Evolutionary conservation across 2,113 vertebrate genomes (phyloP).

Genomic region (Siniperca chuatsi): DNA sequence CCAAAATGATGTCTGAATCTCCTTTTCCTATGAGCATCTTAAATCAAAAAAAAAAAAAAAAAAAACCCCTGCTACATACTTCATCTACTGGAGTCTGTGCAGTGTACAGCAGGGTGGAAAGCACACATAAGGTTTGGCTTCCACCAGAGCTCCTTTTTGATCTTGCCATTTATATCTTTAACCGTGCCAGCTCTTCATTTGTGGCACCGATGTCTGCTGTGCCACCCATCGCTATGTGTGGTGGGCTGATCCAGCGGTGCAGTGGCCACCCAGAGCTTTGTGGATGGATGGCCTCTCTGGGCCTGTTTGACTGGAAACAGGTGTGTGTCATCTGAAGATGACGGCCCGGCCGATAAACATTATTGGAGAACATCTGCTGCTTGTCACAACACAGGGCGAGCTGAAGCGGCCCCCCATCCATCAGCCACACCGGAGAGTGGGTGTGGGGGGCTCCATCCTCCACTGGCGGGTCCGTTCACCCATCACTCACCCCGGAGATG

Average conservation of each 20-base stretch:
- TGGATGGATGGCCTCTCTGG: slow-evolving; percentile 79
- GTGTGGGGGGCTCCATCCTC: slow-evolving; percentile 54
- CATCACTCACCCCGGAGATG: slow-evolving; percentile 78
- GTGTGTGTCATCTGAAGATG: slow-evolving; percentile 85
- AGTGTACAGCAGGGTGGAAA: not conserved
- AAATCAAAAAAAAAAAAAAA: not conserved
- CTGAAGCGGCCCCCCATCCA: slow-evolving; percentile 75
- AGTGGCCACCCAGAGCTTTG: slow-evolving; percentile 78
- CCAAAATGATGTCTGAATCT: slow-evolving; percentile 20
- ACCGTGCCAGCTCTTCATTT: slow-evolving; percentile 7
- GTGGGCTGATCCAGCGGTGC: slow-evolving; percentile 41
- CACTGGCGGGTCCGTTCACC: slow-evolving; percentile 48
- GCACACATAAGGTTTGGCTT: not conserved
- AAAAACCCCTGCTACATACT: not conserved
- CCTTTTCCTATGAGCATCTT: not conserved
- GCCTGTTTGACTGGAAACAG: slow-evolving; percentile 85
- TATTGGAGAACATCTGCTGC: slow-evolving; percentile 89
- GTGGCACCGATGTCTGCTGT: slow-evolving; percentile 3
- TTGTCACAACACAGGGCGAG: slow-evolving; percentile 83
- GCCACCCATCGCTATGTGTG: not conserved
- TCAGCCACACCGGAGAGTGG: slow-evolving; percentile 74
- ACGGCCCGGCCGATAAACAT: slow-evolving; percentile 85
- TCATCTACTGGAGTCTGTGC: not conserved
- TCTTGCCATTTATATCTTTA: slow-evolving; percentile 6
- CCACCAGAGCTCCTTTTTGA: not conserved